Conservation (phyloP, 2,888 invertebrate species). For the Liopterus haemorrhoidalis region DNA sequence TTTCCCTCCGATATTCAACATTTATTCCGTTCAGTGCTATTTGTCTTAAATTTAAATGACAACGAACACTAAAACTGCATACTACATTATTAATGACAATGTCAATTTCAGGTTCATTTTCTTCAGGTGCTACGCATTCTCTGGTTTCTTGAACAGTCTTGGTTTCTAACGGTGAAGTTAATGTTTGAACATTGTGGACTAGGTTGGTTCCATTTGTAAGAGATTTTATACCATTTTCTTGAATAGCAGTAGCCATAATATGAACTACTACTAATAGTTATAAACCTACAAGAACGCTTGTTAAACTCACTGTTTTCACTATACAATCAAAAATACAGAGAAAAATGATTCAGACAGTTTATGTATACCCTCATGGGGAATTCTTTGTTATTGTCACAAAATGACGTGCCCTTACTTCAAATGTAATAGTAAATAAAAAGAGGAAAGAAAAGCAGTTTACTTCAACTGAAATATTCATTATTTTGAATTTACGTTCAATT, state of each 20-base stretch:
- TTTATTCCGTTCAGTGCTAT: constrained; percentile 89
- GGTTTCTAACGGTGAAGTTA: constrained; percentile 44
- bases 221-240: constrained; percentile 76
- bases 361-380: constrained; percentile 1
- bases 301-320: background rate
- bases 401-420: too few relatives aligned
- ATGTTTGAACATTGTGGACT: constrained; percentile 47
- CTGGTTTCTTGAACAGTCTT: constrained; percentile 48
- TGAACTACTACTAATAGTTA: constrained; percentile 10
- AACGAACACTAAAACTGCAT: constrained; percentile 92
- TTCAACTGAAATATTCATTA: too few relatives aligned
- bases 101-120: constrained; percentile 72
- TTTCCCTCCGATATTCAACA: constrained; percentile 91
- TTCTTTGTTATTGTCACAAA: constrained; percentile 3
- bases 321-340: background rate
- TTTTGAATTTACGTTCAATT: constrained; percentile 4
- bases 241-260: constrained; percentile 73
- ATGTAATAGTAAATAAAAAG: too few relatives aligned
- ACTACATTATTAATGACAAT: constrained; percentile 97
- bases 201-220: constrained; percentile 58
- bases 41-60: constrained; percentile 90
- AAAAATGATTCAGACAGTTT: constrained; percentile 2
- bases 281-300: too few relatives aligned
- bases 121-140: constrained; percentile 30
- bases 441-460: too few relatives aligned